Base-by-base conservation (phyloP, 37 sponge, comb jelly and placozoan species). In the Dysidea cf. avara region DNA sequence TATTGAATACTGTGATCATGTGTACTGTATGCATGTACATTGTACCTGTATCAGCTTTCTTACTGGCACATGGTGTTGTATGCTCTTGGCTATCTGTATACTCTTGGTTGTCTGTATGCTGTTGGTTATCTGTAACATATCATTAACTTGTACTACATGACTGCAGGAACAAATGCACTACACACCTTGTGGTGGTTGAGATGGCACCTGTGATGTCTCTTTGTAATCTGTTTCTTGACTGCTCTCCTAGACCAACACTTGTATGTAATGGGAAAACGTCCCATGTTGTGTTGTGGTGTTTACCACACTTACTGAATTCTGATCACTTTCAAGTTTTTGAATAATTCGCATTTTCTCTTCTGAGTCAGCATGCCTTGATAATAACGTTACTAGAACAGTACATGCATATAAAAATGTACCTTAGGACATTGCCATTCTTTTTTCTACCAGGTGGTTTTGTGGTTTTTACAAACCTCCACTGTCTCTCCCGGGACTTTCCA, bases 401-500 rank as follows among this genome's bases (percentile, higher is more conserved):
- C 21, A 18, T 39, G 46, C 22, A 47, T 47, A 4, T 17, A 38
- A 7, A 12, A 20, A 13, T 46, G 11, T 39, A 46, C 68, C 68
- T 67, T 46, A 67, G 13, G 38, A 67, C 68, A 22, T 39, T 20
- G 2, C 68, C 68, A 39, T 25, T 12, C 49, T 40, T 67, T 67
- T 67, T 67, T 67, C 68, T 67, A 7, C 68, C 68, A 32, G 68
- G 68, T 67, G 68, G 11, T 67, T 67, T 67, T 40, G 49, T 7
- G 7, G 68, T 67, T 40, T 67, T 25, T 46, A 11, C 5, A 40
- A 67, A 67, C 22, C 68, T 67, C 68, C 68, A 67, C 29, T 67
- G 68, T 18, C 12, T 43, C 5, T 67, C 68, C 6, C 14, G 6
- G 7, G 28, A 32, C 29, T 67, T 67, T 40, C 68, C 68, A 20